Evolutionary conservation across 2,113 vertebrate genomes (phyloP).

Genomic region (Calyptomena viridis): DNA sequence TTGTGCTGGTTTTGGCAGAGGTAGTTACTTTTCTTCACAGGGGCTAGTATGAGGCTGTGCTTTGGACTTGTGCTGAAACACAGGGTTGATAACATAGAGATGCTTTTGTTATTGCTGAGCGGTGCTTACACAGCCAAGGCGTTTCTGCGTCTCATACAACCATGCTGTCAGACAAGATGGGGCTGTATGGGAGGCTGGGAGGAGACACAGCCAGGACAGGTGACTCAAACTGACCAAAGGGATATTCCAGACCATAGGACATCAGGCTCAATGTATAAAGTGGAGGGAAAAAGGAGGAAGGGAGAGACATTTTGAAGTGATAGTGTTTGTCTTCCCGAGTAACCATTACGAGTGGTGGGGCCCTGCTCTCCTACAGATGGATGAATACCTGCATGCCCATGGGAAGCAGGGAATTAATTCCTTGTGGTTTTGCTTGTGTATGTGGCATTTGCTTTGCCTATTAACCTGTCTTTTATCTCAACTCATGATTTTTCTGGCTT

Average conservation of each 20-base stretch:
- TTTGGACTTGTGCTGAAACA: background rate
- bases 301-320: background rate
- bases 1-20: background rate
- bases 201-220: background rate
- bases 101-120: background rate
- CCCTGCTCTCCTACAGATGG: background rate
- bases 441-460: background rate
- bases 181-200: background rate
- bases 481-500: background rate
- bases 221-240: background rate
- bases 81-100: background rate
- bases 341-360: background rate
- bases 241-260: background rate
- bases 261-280: background rate
- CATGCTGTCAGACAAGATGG: background rate
- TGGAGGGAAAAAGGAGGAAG: background rate
- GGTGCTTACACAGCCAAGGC: background rate
- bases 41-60: background rate
- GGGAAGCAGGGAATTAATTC: background rate
- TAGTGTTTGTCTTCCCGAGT: background rate
- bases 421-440: background rate
- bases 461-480: background rate
- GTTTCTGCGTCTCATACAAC: background rate
- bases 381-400: background rate
- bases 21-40: background rate